Evolutionary conservation across 2,888 invertebrate genomes (phyloP), one percentile per base, ranked within the genome.

Genomic region (Carpatolechia fugitivella): DNA sequence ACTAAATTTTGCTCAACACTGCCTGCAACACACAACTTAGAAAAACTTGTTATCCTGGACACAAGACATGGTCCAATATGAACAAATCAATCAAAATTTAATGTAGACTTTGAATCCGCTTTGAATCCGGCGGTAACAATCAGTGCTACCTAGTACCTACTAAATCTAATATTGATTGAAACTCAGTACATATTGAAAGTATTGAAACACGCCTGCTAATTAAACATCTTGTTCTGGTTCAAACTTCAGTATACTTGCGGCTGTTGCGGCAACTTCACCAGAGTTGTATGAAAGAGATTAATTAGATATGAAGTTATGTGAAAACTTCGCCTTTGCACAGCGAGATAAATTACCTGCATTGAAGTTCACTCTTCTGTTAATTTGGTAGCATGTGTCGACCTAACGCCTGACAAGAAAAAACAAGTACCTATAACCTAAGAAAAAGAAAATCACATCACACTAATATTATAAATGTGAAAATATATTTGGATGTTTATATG

Each of bases 321-420:
- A 35, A 49, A 49, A 49, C 35, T 49, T 49, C n/a, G 31, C 18
- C 30, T 33, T 48, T 31, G 65, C 68, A 69, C 44, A 4, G 13
- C 38, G 20, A 41, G 44, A 13, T 44, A 44, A 44, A 44, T 44
- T 29, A 13, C 44, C 44, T 44, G 44, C 8, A 29, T 24, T 44
- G 13, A 44, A 44, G 40, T 38, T 38, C 7, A 41, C 10, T 41
- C 11, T 41, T 18, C 40, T 18, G 16, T 13, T n/a, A 38, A 38
- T 16, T 7, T 38, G 16, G 8, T 38, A 14, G 14, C 4, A 38
- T 16, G 18, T 10, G 8, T 14, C 4, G 20, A 41, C 18, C 20
- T 20, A 41, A 10, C 20, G 40, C 20, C 4, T 40, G 1, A 7
- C 13, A 7, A 7, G 0, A 14, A 1, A 40, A 14, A 36, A 36